Conservation (phyloP, 2,888 invertebrate genomes). For the Branchellion lobata region DNA sequence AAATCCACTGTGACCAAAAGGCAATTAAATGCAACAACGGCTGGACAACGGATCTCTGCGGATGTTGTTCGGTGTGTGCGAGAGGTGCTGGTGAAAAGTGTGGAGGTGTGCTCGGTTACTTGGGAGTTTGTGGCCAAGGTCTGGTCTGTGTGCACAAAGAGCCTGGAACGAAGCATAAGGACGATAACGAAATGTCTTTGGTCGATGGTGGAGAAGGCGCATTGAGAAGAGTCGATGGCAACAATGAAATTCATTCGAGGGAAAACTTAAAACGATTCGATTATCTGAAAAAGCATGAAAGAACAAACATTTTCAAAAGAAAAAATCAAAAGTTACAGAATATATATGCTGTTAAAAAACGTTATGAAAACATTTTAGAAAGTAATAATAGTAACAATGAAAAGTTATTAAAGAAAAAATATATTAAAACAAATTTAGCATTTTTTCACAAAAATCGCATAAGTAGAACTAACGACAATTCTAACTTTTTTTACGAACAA, state of each 20-base stretch:
- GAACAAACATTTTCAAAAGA: not conserved
- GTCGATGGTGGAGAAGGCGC: not conserved
- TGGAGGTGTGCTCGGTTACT: slow-evolving; percentile 59
- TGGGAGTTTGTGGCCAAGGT: slow-evolving; percentile 60
- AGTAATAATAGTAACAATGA: not conserved
- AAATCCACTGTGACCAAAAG: slow-evolving; percentile 56
- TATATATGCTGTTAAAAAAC: not conserved
- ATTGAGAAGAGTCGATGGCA: not conserved
- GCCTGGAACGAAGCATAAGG: too few relatives aligned
- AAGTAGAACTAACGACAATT: too few relatives aligned
- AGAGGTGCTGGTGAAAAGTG: slow-evolving; percentile 58
- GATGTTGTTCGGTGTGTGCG: slow-evolving; percentile 61
- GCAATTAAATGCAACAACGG: slow-evolving; percentile 50
- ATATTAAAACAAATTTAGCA: too few relatives aligned
- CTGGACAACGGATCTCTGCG: slow-evolving; percentile 58
- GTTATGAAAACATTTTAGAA: not conserved
- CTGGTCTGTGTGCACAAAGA: slow-evolving; percentile 49
- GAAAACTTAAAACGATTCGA: too few relatives aligned
- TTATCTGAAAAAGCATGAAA: not conserved
- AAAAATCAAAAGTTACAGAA: not conserved
- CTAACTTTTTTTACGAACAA: too few relatives aligned
- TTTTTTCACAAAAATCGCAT: too few relatives aligned
- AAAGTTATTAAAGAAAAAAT: too few relatives aligned
- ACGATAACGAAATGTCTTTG: not conserved
- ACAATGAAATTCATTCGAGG: not conserved